Conservation (phyloP, 1,140 invertebrate genomes). For the Ceratitis capitata region DNA sequence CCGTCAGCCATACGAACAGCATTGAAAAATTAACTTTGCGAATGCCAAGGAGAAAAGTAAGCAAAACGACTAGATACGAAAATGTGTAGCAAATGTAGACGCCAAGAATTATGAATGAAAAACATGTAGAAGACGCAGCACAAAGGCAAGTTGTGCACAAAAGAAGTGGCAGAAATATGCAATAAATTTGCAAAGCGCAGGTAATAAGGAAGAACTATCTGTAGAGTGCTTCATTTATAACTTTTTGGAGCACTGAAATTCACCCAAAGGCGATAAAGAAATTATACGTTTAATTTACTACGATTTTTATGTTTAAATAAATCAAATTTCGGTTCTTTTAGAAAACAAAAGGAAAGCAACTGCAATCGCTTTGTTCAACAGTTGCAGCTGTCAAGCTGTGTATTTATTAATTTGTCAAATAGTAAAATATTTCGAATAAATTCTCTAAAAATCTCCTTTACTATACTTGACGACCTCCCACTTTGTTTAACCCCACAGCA, state of each 20-base stretch:
- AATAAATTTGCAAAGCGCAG: no score
- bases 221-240: no score
- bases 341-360: no score
- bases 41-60: conserved; percentile 22
- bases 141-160: background rate
- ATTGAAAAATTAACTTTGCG: conserved; percentile 29
- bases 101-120: conserved; percentile 15
- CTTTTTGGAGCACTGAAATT: background rate
- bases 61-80: conserved; percentile 21
- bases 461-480: background rate
- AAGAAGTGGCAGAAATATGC: background rate
- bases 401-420: no score
- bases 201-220: background rate
- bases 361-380: background rate
- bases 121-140: background rate
- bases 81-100: background rate
- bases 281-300: background rate
- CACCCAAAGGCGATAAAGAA: background rate
- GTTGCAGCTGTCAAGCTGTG: background rate
- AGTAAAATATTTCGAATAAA: background rate
- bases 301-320: background rate
- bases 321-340: background rate
- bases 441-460: background rate
- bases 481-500: background rate
- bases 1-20: background rate